phyloP scores from a whole-genome alignment of 2,888 invertebrate species.

The Phortica okadai region DNA sequence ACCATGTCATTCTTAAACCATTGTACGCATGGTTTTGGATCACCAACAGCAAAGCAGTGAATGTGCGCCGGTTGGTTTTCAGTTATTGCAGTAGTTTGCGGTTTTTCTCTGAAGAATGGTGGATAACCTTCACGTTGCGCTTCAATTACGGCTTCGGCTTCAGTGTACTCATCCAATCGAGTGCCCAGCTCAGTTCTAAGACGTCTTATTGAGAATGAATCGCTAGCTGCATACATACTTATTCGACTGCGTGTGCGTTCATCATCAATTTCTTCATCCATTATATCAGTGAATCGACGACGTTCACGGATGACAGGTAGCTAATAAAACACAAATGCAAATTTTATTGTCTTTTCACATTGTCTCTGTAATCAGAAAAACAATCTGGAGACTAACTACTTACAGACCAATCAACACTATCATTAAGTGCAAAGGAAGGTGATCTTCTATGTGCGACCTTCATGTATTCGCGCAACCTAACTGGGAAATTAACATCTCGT shows the following conservation, averaged over 20 bases:
- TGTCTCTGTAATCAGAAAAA: too few species aligned
- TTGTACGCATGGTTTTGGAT: slow-evolving; percentile 89
- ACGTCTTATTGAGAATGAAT: slow-evolving; percentile 84
- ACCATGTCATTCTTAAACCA: slow-evolving; percentile 96
- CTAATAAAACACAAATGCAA: slow-evolving; percentile 74
- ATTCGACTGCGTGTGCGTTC: slow-evolving; percentile 87
- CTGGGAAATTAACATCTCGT: slow-evolving; percentile 96
- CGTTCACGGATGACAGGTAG: slow-evolving; percentile 92
- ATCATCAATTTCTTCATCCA: slow-evolving; percentile 97
- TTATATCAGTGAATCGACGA: slow-evolving; percentile 93
- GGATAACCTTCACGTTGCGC: slow-evolving; percentile 85
- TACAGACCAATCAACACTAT: slow-evolving; percentile 88
- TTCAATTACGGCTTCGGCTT: slow-evolving; percentile 90
- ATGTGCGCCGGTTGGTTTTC: slow-evolving; percentile 87
- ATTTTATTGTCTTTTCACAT: too few species aligned
- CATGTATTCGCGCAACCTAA: slow-evolving; percentile 93
- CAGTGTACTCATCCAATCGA: slow-evolving; percentile 89
- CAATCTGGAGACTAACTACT: slow-evolving; percentile 61
- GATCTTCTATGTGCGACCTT: slow-evolving; percentile 91
- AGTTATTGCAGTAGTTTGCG: slow-evolving; percentile 88
- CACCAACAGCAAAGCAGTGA: slow-evolving; percentile 90
- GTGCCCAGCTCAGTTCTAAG: slow-evolving; percentile 91
- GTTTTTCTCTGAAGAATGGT: slow-evolving; percentile 96
- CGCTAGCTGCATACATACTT: slow-evolving; percentile 84
- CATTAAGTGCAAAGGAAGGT: slow-evolving; percentile 83